Evolutionary conservation across 64 coral and sea anemone genomes (phyloP), one percentile per base, ranked within the genome.

Genomic region (Actinia tenebrosa): DNA sequence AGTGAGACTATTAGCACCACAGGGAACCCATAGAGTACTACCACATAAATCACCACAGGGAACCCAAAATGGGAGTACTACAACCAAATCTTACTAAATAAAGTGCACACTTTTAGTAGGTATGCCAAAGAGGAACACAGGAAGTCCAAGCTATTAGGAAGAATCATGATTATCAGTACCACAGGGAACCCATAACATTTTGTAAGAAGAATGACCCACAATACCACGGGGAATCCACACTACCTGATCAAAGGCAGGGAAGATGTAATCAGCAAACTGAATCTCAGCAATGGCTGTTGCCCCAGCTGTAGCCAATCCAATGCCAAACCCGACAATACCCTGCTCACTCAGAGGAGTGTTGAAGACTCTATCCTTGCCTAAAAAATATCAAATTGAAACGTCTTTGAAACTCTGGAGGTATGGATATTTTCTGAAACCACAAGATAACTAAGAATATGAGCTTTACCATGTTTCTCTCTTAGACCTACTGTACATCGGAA

Each of bases 261-360:
- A 99, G 60, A 99, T 99, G 64, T 99, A 99, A 87, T 99, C 96
- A 69, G 96, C 96, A 99, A 99, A 99, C 86, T 99, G 96, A 86
- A 99, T 99, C 56, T 99, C 96, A 68, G 96, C 96, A 83, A 99
- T 89, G 0, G 96, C 96, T 69, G 96, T 99, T 6, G 96, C 92
- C 17, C 96, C 96, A 77, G 96, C 90, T 56, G 91, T 80, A 45
- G 96, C 96, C 71, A 99, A 64, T 59, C 96, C 96, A 80, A 99
- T 99, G 75, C 96, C 96, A 89, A 99, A 99, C 10, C 96, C 96
- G 85, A 99, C 96, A 89, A 99, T 99, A 23, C 96, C 96, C 86
- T 99, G 96, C 80, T 99, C 96, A 86, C 90, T 94, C 14, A 93
- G 88, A 30, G 96, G 96, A 5, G 96, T 95, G 80, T 99, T 99